Base-by-base conservation (phyloP, 2,797 vertebrate genomes). In the Chaetodon trifasciatus region DNA sequence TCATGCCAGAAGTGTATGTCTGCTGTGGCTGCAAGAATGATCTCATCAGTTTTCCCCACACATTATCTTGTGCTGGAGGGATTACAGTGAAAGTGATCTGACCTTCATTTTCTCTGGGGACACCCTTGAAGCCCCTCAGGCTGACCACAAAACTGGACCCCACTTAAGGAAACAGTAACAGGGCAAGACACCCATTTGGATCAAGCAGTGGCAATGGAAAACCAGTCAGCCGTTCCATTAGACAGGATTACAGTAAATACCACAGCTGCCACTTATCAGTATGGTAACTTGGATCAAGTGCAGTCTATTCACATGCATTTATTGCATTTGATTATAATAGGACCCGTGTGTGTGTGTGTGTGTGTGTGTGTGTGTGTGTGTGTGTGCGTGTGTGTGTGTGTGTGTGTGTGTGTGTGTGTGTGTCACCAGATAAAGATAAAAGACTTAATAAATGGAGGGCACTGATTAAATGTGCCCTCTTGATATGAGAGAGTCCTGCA, bases 191-290 rank as follows among this genome's bases (percentile, higher is more conserved):
- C 49, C 23, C 8, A 32, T 62, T 62, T 71, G 46, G 39, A 68
- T 69, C 32, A 32, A 39, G 66, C 40, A 63, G 49, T 7, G 4
- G 50, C 32, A 28, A 58, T 58, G 37, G 35, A 74, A 69, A 67
- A 19, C 4, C 47, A 56, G 57, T 60, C 60, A 75, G 11, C 70
- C 40, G 1, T 46, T 82, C 62, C 70, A 76, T 78, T 76, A 70
- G 39, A 50, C 24, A 28, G 70, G 73, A 79, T 80, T 57, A 76
- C 62, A 76, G 58, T 35, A 78, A 79, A 84, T 62, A 70, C 70
- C 75, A 76, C 76, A 82, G 78, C 74, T 78, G 69, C 60, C 52
- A 60, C 70, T 71, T 50, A 74, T 63, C 37, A 47, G 47, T 55
- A n/a, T 57, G 42, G 69, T 56, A 58, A 68, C 40, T 46, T 75